Percentiles rank a stretch among this genome's conserved stretches.
These are phyloP conservation scores for Oryzias dopingdopingensis DNA, from an alignment of 2,797 vertebrate genomes.

Conservation along the genomic window DNA sequence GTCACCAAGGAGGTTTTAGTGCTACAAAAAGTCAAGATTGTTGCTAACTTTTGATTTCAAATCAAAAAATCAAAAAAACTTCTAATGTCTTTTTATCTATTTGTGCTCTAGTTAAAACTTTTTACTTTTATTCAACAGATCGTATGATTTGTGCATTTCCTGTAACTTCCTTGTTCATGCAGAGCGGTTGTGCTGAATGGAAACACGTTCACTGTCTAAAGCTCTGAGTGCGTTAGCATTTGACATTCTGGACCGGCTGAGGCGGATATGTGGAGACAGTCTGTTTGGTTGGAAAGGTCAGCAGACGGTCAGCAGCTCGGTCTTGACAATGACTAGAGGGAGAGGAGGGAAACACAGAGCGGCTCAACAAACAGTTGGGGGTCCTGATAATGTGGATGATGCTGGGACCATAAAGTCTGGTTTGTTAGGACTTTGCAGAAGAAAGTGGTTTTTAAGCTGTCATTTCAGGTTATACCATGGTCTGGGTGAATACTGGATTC, in stretches of 20 bases:
- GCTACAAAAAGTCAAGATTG: not conserved
- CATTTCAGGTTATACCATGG: not conserved
- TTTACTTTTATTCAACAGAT: not conserved
- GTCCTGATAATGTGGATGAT: not conserved
- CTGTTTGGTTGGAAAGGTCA: conserved; percentile 49
- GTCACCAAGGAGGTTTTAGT: conserved; percentile 10
- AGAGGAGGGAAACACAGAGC: conserved; percentile 3
- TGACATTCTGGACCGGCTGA: conserved; percentile 26
- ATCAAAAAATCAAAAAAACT: no score
- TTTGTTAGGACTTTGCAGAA: not conserved
- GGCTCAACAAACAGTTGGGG: not conserved
- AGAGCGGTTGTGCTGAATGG: conserved; percentile 8
- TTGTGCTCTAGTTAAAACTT: not conserved
- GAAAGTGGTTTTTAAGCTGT: not conserved
- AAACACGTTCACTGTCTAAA: conserved; percentile 1
- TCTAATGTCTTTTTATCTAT: no score
- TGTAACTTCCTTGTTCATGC: conserved; percentile 1
- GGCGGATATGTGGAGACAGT: conserved; percentile 26
- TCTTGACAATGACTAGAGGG: conserved; percentile 1
- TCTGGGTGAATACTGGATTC: not conserved
- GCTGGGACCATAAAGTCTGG: not conserved
- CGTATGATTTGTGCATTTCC: not conserved
- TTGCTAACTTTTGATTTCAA: no score
- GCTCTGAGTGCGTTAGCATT: conserved; percentile 33
- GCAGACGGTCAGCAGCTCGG: conserved; percentile 49